Evolutionary conservation across 1,140 invertebrate species (phyloP).

Genomic region (Drosophila mayri): DNA sequence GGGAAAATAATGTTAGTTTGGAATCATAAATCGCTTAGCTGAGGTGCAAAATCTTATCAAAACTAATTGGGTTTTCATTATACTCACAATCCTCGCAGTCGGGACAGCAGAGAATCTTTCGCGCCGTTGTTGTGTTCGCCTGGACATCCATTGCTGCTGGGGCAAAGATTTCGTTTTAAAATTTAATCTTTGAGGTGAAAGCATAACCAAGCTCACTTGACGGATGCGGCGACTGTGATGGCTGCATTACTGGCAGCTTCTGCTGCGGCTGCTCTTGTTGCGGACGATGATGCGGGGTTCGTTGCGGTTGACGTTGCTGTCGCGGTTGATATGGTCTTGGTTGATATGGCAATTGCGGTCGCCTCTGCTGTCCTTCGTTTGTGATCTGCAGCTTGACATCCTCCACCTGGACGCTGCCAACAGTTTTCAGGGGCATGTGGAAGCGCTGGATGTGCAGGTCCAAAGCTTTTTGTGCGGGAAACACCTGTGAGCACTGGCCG

Average conservation of each 20-base stretch:
- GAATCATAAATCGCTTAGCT: neutral
- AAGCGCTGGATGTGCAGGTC: conserved; percentile 75
- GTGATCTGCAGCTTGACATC: conserved; percentile 72
- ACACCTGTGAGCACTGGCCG: conserved; percentile 75
- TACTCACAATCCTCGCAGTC: conserved; percentile 79
- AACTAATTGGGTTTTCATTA: neutral
- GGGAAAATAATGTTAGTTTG: neutral
- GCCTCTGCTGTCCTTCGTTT: conserved; percentile 15
- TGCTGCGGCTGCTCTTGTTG: conserved; percentile 37
- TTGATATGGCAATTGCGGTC: conserved; percentile 6
- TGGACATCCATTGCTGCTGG: conserved; percentile 49
- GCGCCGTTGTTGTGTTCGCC: conserved; percentile 22
- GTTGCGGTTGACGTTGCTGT: neutral
- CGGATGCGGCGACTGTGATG: conserved; percentile 40
- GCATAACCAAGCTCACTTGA: conserved; percentile 36
- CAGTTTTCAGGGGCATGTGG: conserved; percentile 41
- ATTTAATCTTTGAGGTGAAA: conserved; percentile 8
- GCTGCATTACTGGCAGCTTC: conserved; percentile 10
- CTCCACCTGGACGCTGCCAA: conserved; percentile 56
- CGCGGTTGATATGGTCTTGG: conserved; percentile 29
- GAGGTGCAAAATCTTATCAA: neutral
- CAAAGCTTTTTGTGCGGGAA: conserved; percentile 72
- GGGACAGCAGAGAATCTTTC: conserved; percentile 76
- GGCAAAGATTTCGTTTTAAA: conserved; percentile 6
- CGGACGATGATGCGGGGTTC: conserved; percentile 1